Percentiles rank a stretch among this genome's conserved stretches.
Evolutionary conservation across 2,888 invertebrate species (phyloP).

Genomic region (Polietes domitor): DNA sequence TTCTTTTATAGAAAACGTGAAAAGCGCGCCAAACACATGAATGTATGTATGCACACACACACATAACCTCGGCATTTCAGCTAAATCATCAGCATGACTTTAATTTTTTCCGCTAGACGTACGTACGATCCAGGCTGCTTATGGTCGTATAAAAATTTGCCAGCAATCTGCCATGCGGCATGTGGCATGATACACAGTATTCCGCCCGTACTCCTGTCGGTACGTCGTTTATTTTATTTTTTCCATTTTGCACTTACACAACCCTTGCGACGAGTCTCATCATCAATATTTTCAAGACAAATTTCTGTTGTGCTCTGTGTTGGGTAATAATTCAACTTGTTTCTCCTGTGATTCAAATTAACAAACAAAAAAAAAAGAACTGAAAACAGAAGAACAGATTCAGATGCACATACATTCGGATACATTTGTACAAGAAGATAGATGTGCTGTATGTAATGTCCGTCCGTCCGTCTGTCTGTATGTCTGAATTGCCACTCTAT

Average conservation of each 20-base stretch:
- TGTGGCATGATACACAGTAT: slow-evolving; percentile 1
- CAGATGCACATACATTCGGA: slow-evolving; percentile 13
- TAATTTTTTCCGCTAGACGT: background rate
- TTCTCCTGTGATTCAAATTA: slow-evolving; percentile 24
- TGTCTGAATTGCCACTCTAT: background rate
- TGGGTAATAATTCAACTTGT: slow-evolving; percentile 53
- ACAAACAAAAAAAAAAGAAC: background rate
- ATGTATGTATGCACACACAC: too few species aligned
- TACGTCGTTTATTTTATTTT: background rate
- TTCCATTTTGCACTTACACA: background rate
- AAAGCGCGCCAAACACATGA: background rate
- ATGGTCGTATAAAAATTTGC: background rate
- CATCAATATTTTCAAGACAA: slow-evolving; percentile 63
- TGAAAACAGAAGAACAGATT: slow-evolving; percentile 14
- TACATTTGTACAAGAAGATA: slow-evolving; percentile 9
- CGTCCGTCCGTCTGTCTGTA: background rate
- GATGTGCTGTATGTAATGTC: background rate
- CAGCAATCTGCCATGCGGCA: background rate
- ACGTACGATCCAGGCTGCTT: background rate
- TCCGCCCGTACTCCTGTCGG: background rate
- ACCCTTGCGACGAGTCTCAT: slow-evolving; percentile 35
- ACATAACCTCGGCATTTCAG: background rate
- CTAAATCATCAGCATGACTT: background rate
- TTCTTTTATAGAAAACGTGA: background rate
- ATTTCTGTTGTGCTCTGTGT: slow-evolving; percentile 58